These are phyloP conservation scores for Ennomos erosarius DNA, from an alignment of 2,888 invertebrate species.

Conservation along the genomic window DNA sequence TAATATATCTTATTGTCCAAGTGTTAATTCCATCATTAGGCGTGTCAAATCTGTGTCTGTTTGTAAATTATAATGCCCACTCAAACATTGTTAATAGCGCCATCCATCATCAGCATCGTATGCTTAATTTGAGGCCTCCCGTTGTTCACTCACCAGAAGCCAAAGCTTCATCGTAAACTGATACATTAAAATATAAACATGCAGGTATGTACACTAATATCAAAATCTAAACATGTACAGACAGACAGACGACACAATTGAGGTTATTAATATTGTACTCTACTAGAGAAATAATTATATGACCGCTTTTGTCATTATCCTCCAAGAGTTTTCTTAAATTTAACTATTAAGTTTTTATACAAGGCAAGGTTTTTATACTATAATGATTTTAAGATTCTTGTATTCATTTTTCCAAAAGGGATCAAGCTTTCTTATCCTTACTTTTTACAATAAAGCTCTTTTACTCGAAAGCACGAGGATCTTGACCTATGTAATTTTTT, in stretches of 20 bases:
- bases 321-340: no score
- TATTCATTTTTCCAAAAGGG: no score
- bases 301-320: no score
- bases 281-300: background rate
- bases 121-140: background rate
- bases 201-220: background rate
- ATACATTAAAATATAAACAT: no score
- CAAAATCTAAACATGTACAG: constrained; percentile 6
- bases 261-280: constrained; percentile 7
- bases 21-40: constrained; percentile 14
- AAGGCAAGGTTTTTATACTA: no score
- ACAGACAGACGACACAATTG: background rate
- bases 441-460: no score
- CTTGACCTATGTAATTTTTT: constrained; percentile 18
- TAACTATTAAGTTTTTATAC: no score
- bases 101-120: constrained; percentile 8
- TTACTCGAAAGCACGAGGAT: background rate
- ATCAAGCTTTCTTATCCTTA: no score
- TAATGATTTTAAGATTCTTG: no score
- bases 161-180: constrained; percentile 7
- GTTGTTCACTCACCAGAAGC: constrained; percentile 8
- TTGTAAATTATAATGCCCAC: constrained; percentile 16
- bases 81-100: constrained; percentile 13
- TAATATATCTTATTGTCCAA: background rate
- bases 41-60: constrained; percentile 21